Evolutionary conservation across 1,140 invertebrate genomes (phyloP), one percentile per base, ranked within the genome.

Genomic region (Drosophila prosaltans): DNA sequence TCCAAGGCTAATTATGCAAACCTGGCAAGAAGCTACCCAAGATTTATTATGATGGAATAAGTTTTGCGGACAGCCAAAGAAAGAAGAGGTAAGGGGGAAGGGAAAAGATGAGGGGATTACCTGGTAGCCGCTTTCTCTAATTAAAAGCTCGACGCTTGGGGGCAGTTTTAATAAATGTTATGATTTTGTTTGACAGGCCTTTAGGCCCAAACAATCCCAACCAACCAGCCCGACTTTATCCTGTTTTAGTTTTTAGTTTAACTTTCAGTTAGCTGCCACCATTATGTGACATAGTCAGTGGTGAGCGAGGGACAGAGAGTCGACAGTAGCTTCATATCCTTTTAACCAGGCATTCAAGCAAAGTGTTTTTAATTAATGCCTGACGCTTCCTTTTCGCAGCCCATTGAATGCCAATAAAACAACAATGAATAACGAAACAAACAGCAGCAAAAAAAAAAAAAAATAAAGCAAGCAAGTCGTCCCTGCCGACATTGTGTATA

Each of bases 1-100:
- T 73, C 54, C 68, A 65, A 71, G 67, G 83, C 83, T 88, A 88
- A 88, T 88, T 88, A 88, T 88, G 84, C 75, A 78, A 77, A 58
- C 74, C 73, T 74, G 74, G 67, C 66, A 30, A 48, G 74, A 83
- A 48, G 26, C 63, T 64, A 51, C 71, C 62, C 78, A 81, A 83
- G 83, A 88, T 88, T 88, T 88, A 88, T 88, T 80, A 89, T 88
- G 83, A 88, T 88, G 80, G 84, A 88, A 88, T 88, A 89, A 88
- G 83, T 86, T 89, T 86, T 80, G 58, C 59, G 45, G 45, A 51
- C 41, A 54, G 40, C 41, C 30, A 21, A 41, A 43, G 36, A 26
- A 40, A 43, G 21, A 16, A 54, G 16, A 21, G 24, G 9, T 26
- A 9, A 26, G 45, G 6, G 32, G 32, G n/a, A 16, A 16, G 45